A percentile compares a stretch with the other conserved stretches of the same genome.
These are phyloP conservation scores for Deladenus siricidicola DNA, from an alignment of 2,888 invertebrate species.

Conservation along the genomic window DNA sequence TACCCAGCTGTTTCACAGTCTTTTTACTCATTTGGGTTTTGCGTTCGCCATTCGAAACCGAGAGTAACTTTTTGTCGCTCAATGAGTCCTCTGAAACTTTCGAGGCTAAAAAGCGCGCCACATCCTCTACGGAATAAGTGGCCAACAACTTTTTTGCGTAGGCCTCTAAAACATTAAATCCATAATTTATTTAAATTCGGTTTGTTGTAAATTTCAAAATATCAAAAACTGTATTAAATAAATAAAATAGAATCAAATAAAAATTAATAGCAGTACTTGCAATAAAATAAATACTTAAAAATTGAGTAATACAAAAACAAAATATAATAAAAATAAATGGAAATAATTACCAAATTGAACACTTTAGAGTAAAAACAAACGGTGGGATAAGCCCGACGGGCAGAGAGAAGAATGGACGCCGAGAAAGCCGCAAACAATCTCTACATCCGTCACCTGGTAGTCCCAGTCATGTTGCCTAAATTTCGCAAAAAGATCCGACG, in stretches of 20 bases:
- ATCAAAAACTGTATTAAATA: neutral
- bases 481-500: neutral
- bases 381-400: neutral
- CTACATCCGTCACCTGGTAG: slow-evolving; percentile 1
- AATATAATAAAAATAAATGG: no score
- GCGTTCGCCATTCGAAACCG: no score
- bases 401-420: neutral
- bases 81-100: neutral
- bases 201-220: neutral
- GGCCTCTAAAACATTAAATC: neutral
- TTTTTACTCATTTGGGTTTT: no score
- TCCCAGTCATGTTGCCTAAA: slow-evolving; percentile 10
- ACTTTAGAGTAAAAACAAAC: neutral
- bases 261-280: no score
- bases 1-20: no score
- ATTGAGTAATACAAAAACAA: no score
- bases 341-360: no score
- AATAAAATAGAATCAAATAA: neutral
- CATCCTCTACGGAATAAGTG: slow-evolving; percentile 1
- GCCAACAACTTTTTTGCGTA: neutral
- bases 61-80: no score
- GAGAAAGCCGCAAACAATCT: neutral
- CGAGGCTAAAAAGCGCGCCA: slow-evolving; percentile 3
- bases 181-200: neutral
- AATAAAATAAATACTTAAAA: no score